A percentile compares a stretch with the other conserved stretches of the same genome.
phyloP scores from a whole-genome alignment of 2,797 vertebrate genomes.

The Smutsia temminckii region DNA sequence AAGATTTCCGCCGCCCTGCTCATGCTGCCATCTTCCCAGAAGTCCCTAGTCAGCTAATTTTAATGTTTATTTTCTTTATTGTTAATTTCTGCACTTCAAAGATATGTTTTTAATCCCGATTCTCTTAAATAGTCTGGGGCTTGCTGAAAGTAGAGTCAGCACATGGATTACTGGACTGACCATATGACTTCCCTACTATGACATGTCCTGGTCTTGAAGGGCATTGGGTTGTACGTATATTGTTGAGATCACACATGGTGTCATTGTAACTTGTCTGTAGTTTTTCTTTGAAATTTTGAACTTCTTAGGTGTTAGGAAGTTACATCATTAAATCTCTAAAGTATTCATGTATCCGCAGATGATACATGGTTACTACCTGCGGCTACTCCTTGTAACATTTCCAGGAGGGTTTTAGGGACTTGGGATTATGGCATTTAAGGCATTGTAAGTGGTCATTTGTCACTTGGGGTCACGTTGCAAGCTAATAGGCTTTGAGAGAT shows the following conservation, averaged over 20 bases:
- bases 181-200: neutral
- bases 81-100: neutral
- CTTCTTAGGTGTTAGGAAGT: neutral
- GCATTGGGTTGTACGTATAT: neutral
- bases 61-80: neutral
- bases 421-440: neutral
- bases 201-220: neutral
- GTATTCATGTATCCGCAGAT: neutral
- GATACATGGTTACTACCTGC: neutral
- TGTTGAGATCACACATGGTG: neutral
- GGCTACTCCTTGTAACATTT: neutral
- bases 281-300: neutral
- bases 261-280: neutral
- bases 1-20: too few species aligned
- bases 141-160: neutral
- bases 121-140: neutral
- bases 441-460: neutral
- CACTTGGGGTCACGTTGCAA: neutral
- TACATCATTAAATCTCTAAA: neutral
- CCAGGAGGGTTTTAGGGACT: neutral
- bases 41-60: neutral
- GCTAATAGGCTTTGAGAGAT: neutral
- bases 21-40: too few species aligned
- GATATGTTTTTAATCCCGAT: neutral
- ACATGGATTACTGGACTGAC: neutral